phyloP scores from a whole-genome alignment of 2,888 invertebrate species.

The Drosophila meridiana region DNA sequence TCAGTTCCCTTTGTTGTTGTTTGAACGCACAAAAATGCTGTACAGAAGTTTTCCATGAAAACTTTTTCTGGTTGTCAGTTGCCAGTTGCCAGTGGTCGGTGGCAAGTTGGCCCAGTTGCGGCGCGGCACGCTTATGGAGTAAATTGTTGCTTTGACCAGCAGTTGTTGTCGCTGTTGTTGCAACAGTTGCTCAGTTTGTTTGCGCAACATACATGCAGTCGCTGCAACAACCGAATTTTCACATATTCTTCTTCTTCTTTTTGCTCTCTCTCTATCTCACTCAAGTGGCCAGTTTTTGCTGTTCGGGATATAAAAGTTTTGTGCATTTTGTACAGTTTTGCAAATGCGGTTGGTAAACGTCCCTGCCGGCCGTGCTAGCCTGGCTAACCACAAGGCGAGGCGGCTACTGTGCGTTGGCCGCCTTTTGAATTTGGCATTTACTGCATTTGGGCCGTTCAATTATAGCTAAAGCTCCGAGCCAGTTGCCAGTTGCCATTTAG shows the following conservation, averaged over 20 bases:
- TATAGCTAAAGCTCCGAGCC: constrained; percentile 35
- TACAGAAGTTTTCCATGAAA: constrained; percentile 30
- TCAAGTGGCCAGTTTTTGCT: constrained; percentile 34
- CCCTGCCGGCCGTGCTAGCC: not conserved
- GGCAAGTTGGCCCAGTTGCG: constrained; percentile 34
- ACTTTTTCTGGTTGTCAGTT: constrained; percentile 34
- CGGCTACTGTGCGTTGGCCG: constrained; percentile 24
- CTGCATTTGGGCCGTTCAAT: constrained; percentile 57
- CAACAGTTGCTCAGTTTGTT: constrained; percentile 39
- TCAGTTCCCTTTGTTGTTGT: constrained; percentile 11
- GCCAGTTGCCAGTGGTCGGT: constrained; percentile 22
- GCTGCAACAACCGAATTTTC: constrained; percentile 19
- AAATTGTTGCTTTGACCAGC: constrained; percentile 78
- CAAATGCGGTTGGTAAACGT: constrained; percentile 35
- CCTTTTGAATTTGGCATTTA: constrained; percentile 33
- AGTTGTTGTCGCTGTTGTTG: constrained; percentile 25
- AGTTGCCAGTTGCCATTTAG: constrained; percentile 26
- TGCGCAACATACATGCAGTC: constrained; percentile 32
- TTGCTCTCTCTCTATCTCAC: not conserved
- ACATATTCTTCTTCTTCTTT: constrained; percentile 4
- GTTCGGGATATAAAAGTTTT: constrained; percentile 37
- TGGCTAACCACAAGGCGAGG: constrained; percentile 18
- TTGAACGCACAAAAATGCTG: constrained; percentile 41
- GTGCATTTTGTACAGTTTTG: constrained; percentile 27
- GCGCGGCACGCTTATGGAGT: constrained; percentile 57